These are phyloP conservation scores for Nymphalis urticae DNA, from an alignment of 2,888 invertebrate genomes.

Conservation along the genomic window DNA sequence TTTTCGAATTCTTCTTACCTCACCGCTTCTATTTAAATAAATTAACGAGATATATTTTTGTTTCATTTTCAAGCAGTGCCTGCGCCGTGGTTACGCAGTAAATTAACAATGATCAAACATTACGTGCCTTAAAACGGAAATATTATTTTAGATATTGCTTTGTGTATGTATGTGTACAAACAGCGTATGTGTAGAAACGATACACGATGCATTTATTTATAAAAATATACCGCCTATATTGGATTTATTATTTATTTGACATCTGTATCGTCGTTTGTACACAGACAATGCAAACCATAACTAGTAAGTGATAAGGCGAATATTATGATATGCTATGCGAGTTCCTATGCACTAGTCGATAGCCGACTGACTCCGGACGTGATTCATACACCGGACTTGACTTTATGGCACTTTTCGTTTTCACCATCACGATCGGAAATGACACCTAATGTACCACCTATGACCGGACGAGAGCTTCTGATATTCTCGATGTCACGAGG, in stretches of 20 bases:
- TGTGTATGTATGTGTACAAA: conserved; percentile 29
- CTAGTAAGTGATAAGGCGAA: conserved; percentile 22
- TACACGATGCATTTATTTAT: conserved; percentile 19
- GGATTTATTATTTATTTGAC: conserved; percentile 18
- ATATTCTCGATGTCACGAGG: not conserved
- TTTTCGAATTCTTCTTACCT: not conserved
- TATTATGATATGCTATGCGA: conserved; percentile 23
- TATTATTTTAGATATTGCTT: conserved; percentile 25
- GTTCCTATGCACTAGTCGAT: not conserved
- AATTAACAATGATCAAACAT: conserved; percentile 11
- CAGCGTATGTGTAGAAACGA: not conserved
- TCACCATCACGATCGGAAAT: not conserved
- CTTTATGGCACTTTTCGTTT: not conserved
- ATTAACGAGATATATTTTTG: too few species aligned
- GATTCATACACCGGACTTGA: not conserved
- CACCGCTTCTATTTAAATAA: not conserved
- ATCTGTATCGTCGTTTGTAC: conserved; percentile 28
- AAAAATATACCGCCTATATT: not conserved
- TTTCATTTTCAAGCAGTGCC: conserved; percentile 15
- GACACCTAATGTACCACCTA: not conserved
- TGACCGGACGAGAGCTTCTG: not conserved
- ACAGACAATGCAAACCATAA: conserved; percentile 16
- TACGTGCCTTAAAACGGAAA: conserved; percentile 25
- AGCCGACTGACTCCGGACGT: not conserved
- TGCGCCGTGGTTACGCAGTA: conserved; percentile 17